These are phyloP conservation scores for Temnothorax nylanderi DNA, from an alignment of 1,140 invertebrate genomes.

Conservation along the genomic window DNA sequence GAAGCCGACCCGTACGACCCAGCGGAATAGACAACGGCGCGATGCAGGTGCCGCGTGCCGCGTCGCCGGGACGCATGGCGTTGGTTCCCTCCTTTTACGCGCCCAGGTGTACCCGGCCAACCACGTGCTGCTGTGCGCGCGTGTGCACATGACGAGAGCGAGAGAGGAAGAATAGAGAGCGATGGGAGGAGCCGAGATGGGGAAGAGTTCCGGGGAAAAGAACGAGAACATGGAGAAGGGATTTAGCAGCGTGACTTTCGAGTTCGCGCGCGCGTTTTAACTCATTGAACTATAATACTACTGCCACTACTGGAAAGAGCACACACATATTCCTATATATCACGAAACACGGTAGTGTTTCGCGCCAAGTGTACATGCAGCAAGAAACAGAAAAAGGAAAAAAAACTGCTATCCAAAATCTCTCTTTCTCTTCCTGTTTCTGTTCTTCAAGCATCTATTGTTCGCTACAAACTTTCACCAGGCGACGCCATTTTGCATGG, in stretches of 20 bases:
- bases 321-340: background rate
- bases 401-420: background rate
- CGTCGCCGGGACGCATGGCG: conserved; percentile 60
- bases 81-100: conserved; percentile 71
- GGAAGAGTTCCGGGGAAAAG: conserved; percentile 38
- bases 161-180: conserved; percentile 52
- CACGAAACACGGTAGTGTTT: background rate
- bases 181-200: conserved; percentile 3
- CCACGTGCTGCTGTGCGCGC: conserved; percentile 66
- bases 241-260: background rate
- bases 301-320: background rate
- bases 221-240: conserved; percentile 26
- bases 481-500: conserved; percentile 19
- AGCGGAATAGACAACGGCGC: conserved; percentile 66
- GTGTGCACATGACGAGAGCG: conserved; percentile 53
- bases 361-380: too few relatives aligned
- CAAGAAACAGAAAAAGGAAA: background rate
- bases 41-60: conserved; percentile 67
- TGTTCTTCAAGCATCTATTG: background rate
- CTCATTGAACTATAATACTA: background rate
- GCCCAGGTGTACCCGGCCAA: conserved; percentile 69
- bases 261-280: background rate
- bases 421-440: background rate
- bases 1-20: conserved; percentile 29
- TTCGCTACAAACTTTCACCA: background rate